A percentile compares a stretch with the other conserved stretches of the same genome.
phyloP scores from a whole-genome alignment of 2,113 vertebrate genomes.

The Dicentrarchus labrax region DNA sequence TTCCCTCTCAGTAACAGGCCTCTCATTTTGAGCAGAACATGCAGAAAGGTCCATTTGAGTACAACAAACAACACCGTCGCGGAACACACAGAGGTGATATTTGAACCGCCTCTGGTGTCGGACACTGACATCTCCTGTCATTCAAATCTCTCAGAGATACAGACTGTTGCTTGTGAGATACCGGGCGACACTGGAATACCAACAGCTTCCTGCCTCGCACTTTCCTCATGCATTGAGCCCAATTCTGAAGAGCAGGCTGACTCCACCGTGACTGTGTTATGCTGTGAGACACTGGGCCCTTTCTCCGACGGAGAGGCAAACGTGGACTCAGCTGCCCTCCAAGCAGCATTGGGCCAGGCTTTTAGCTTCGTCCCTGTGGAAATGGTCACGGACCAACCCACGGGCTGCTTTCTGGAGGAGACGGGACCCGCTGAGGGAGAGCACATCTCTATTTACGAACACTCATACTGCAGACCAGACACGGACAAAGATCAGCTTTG shows the following conservation, averaged over 20 bases:
- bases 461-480: slow-evolving; percentile 87
- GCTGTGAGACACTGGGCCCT: slow-evolving; percentile 33
- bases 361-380: slow-evolving; percentile 53
- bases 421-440: slow-evolving; percentile 1
- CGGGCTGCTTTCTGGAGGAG: slow-evolving; percentile 4
- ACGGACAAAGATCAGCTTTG: slow-evolving; percentile 87
- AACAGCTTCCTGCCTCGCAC: background rate
- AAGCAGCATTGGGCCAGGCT: slow-evolving; percentile 40
- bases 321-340: slow-evolving; percentile 20
- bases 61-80: background rate
- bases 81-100: slow-evolving; percentile 8
- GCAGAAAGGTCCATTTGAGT: slow-evolving; percentile 45
- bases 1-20: slow-evolving; percentile 57
- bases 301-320: background rate
- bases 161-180: slow-evolving; percentile 17
- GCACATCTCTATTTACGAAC: slow-evolving; percentile 84
- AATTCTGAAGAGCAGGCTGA: slow-evolving; percentile 19
- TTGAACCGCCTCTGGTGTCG: slow-evolving; percentile 13
- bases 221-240: background rate
- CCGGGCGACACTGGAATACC: background rate
- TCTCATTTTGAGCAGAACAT: slow-evolving; percentile 77
- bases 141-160: slow-evolving; percentile 27
- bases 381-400: slow-evolving; percentile 20
- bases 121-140: background rate
- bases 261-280: slow-evolving; percentile 44